These are phyloP conservation scores for Odontamblyopus lacepedii DNA, from an alignment of 2,797 vertebrate species.

Conservation along the genomic window DNA sequence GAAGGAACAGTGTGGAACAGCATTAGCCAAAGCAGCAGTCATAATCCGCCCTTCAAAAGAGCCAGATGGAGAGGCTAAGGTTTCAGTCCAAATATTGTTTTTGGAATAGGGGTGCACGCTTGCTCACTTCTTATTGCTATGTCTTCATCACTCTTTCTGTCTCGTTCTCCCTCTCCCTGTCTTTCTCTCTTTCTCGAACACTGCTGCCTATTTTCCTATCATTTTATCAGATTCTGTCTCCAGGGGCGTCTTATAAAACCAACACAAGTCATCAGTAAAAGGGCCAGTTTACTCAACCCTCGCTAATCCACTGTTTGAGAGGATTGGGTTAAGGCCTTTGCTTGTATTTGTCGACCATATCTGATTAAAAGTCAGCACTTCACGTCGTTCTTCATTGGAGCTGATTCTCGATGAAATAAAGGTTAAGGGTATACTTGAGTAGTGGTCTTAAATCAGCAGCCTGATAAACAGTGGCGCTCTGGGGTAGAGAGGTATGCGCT, in stretches of 20 bases:
- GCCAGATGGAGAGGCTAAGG: conserved; percentile 81
- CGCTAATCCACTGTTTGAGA: conserved; percentile 44
- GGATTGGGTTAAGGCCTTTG: conserved; percentile 32
- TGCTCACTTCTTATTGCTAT: conserved; percentile 50
- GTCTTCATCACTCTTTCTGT: conserved; percentile 51
- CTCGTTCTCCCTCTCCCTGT: conserved; percentile 59
- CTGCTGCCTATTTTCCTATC: conserved; percentile 50
- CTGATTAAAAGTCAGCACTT: conserved; percentile 52
- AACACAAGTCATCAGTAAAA: conserved; percentile 68
- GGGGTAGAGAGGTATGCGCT: conserved; percentile 75
- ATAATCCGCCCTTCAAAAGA: conserved; percentile 85
- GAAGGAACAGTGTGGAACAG: conserved; percentile 75
- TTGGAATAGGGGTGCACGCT: conserved; percentile 76
- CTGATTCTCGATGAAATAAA: conserved; percentile 50
- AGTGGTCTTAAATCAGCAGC: conserved; percentile 67
- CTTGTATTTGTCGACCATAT: conserved; percentile 55
- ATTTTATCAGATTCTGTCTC: conserved; percentile 75
- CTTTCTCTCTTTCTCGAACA: conserved; percentile 56
- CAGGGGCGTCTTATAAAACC: conserved; percentile 67
- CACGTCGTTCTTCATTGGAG: conserved; percentile 35
- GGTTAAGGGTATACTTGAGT: conserved; percentile 45
- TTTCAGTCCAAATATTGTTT: conserved; percentile 85
- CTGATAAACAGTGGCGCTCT: conserved; percentile 70
- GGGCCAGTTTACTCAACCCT: conserved; percentile 47
- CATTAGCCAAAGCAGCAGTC: conserved; percentile 76